Base-by-base conservation (phyloP, 2,797 vertebrate species). In the Holocentrus rufus region DNA sequence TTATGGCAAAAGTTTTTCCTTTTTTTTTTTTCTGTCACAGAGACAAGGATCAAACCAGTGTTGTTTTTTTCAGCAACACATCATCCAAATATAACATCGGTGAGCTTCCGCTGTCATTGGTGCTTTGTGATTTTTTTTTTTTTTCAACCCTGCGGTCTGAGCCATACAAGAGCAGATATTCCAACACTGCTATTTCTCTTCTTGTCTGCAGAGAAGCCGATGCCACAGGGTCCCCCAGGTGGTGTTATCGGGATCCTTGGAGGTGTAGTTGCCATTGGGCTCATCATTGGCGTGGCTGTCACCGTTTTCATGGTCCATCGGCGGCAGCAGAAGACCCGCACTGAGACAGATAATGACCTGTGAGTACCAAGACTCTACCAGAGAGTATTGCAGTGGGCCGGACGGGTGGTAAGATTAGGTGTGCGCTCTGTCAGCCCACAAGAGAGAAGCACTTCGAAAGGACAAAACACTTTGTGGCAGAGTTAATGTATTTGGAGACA, bases 281-380 rank as follows among this genome's bases (percentile, higher is more conserved):
- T 96, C 85, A 94, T 96, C 91, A 66, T 95, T 0, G 90, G 92
- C 0, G 93, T 95, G 83, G 93, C 90, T 20, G 87, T 94, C 55
- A 94, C 96, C 0, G 92, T 97, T 72, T 93, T 95, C 85, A 85
- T 96, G 75, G 89, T 97, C 78, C 95, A 95, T 88, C 90, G 90
- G 76, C 85, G 89, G 73, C 95, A 96, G 82, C 95, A 95, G 76
- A 96, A 95, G 92, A 93, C 77, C 66, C 92, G 76, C 64, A 89
- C 90, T 0, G 93, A 92, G 67, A 88, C 88, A 0, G 94, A 96
- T 87, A 90, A 90, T 18, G 94, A 95, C 65, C 81, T 96, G 96
- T 98, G 90, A 97, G 96, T 97, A 91, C 59, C 30, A 22, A 76
- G 74, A 65, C 54, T 81, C 75, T 65, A 55, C 69, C 56, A 31